Percentiles rank a stretch among this genome's conserved stretches.
Evolutionary conservation across 2,797 vertebrate species (phyloP).

Genomic region (Trematomus bernacchii): DNA sequence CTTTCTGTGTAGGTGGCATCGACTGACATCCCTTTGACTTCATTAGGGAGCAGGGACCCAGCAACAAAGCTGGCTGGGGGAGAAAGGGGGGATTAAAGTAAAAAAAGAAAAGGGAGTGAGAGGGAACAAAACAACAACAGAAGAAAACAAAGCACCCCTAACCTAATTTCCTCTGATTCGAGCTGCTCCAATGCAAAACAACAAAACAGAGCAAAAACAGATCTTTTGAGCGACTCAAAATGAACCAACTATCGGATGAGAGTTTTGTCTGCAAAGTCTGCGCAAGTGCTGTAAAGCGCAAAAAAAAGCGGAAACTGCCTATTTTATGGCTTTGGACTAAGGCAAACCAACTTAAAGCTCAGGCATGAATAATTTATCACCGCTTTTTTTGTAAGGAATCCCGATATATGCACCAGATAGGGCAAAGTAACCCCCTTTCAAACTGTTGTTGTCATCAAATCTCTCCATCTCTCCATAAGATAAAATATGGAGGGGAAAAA

Average conservation of each 20-base stretch:
- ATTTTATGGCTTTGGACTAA: constrained; percentile 45
- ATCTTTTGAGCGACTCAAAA: constrained; percentile 64
- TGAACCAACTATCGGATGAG: constrained; percentile 65
- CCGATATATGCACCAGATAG: constrained; percentile 63
- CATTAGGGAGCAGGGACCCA: constrained; percentile 84
- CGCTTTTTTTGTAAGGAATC: constrained; percentile 43
- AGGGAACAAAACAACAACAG: constrained; percentile 78
- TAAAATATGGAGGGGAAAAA: constrained; percentile 44
- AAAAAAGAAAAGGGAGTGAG: constrained; percentile 61
- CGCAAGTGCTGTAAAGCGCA: constrained; percentile 19
- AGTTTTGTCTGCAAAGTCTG: constrained; percentile 54
- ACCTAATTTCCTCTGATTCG: constrained; percentile 83
- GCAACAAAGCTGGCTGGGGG: constrained; percentile 80
- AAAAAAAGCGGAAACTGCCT: constrained; percentile 29
- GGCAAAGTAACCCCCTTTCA: constrained; percentile 46
- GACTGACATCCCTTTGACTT: constrained; percentile 85
- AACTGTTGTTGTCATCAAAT: constrained; percentile 72
- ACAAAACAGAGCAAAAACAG: constrained; percentile 74
- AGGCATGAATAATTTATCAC: constrained; percentile 81
- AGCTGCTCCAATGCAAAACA: constrained; percentile 69
- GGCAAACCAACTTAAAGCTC: constrained; percentile 77
- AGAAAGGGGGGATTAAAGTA: constrained; percentile 71
- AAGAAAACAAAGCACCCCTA: constrained; percentile 79
- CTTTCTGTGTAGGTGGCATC: constrained; percentile 84
- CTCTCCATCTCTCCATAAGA: constrained; percentile 70